These are phyloP conservation scores for Ceratoteleas bidentatus DNA, from an alignment of 1,140 invertebrate species.

Conservation along the genomic window DNA sequence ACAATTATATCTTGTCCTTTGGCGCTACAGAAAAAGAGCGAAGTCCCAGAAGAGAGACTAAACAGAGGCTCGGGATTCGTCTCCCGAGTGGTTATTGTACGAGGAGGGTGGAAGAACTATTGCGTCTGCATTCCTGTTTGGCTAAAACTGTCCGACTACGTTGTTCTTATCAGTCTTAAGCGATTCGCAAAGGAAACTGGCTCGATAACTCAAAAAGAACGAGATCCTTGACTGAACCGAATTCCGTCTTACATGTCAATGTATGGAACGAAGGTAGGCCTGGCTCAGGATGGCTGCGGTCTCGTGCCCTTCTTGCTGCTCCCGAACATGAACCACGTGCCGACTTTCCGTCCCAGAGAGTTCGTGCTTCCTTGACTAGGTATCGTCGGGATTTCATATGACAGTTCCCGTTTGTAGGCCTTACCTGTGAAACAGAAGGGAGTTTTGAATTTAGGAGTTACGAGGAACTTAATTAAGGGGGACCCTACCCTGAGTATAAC, in stretches of 20 bases:
- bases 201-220: slow-evolving; percentile 24
- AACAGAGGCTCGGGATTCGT: background rate
- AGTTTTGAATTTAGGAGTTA: too few species aligned
- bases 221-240: slow-evolving; percentile 41
- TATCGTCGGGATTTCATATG: too few species aligned
- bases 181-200: slow-evolving; percentile 42
- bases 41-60: background rate
- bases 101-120: slow-evolving; percentile 47
- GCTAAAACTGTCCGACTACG: slow-evolving; percentile 21
- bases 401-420: too few species aligned
- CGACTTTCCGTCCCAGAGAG: too few species aligned
- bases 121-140: slow-evolving; percentile 9
- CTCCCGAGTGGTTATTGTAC: slow-evolving; percentile 20
- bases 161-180: slow-evolving; percentile 55
- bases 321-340: too few species aligned
- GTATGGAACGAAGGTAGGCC: slow-evolving; percentile 80
- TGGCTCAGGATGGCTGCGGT: too few species aligned
- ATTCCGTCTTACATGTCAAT: slow-evolving; percentile 71
- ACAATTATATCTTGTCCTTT: slow-evolving; percentile 5
- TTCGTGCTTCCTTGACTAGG: too few species aligned
- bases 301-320: too few species aligned
- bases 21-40: background rate
- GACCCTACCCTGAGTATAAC: too few species aligned
- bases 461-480: too few species aligned
- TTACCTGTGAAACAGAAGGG: too few species aligned